These are phyloP conservation scores for Euwallacea fornicatus DNA, from an alignment of 1,140 invertebrate genomes.

Conservation along the genomic window DNA sequence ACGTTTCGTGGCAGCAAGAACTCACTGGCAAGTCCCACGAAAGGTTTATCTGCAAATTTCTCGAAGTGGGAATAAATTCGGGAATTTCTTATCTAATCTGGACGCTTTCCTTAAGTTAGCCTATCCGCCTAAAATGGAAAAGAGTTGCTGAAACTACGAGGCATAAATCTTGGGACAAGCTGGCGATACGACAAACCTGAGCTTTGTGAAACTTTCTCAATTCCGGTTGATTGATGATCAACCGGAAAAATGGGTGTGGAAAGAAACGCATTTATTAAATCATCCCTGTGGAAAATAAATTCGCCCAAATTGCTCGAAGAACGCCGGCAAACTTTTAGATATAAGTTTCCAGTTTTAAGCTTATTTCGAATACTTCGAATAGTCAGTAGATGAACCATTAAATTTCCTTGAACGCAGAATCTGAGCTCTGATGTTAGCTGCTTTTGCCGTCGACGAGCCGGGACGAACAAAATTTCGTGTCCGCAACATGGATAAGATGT, in stretches of 20 bases:
- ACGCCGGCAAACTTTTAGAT: slow-evolving; percentile 7
- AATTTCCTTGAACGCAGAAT: neutral
- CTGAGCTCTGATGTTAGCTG: no score
- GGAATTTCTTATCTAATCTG: no score
- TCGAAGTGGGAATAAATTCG: no score
- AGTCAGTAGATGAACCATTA: neutral
- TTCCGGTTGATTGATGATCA: slow-evolving; percentile 29
- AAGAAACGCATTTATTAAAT: slow-evolving; percentile 29
- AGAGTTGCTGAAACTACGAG: slow-evolving; percentile 3
- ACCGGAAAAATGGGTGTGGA: slow-evolving; percentile 20
- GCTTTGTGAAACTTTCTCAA: slow-evolving; percentile 32
- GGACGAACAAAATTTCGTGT: no score
- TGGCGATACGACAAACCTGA: slow-evolving; percentile 26
- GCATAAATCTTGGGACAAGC: slow-evolving; percentile 21
- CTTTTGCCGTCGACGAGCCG: no score
- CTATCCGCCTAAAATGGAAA: slow-evolving; percentile 1
- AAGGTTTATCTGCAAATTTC: no score
- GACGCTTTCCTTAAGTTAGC: neutral
- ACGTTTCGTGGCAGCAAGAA: no score
- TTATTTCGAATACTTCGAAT: neutral
- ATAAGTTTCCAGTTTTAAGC: neutral
- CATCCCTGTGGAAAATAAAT: slow-evolving; percentile 14
- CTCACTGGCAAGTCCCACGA: no score
- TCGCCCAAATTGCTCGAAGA: neutral
- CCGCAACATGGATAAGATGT: no score